phyloP scores from a whole-genome alignment of 2,888 invertebrate species.

The Marronus borbonicus region DNA sequence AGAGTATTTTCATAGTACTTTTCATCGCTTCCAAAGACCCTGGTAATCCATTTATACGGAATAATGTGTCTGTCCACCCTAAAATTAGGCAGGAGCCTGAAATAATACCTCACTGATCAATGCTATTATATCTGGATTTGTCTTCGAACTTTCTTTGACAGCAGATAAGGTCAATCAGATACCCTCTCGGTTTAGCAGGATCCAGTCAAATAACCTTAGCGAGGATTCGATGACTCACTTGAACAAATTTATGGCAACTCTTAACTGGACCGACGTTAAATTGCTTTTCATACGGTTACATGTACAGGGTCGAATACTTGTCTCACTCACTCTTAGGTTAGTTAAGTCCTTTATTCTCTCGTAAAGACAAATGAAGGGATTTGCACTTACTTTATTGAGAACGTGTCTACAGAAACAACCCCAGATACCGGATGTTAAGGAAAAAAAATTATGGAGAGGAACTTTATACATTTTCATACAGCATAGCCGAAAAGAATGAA shows the following conservation, averaged over 20 bases:
- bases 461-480: neutral
- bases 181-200: slow-evolving; percentile 49
- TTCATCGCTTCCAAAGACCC: no score
- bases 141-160: slow-evolving; percentile 52
- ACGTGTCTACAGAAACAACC: slow-evolving; percentile 60
- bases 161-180: slow-evolving; percentile 52
- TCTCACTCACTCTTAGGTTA: slow-evolving; percentile 59
- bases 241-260: slow-evolving; percentile 61
- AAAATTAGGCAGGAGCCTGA: slow-evolving; percentile 39
- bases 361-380: slow-evolving; percentile 70
- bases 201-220: slow-evolving; percentile 52
- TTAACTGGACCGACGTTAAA: slow-evolving; percentile 62
- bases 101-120: slow-evolving; percentile 49
- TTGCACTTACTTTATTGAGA: slow-evolving; percentile 67
- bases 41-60: slow-evolving; percentile 38
- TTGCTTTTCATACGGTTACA: slow-evolving; percentile 61
- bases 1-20: no score
- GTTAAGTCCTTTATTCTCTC: slow-evolving; percentile 68
- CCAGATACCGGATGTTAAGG: slow-evolving; percentile 25
- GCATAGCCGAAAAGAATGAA: neutral
- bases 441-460: neutral
- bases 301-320: slow-evolving; percentile 56
- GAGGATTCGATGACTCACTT: slow-evolving; percentile 60
- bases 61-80: slow-evolving; percentile 41
- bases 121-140: slow-evolving; percentile 53